Conservation (phyloP, 2,888 invertebrate species). For the Bellardia bayeri region DNA sequence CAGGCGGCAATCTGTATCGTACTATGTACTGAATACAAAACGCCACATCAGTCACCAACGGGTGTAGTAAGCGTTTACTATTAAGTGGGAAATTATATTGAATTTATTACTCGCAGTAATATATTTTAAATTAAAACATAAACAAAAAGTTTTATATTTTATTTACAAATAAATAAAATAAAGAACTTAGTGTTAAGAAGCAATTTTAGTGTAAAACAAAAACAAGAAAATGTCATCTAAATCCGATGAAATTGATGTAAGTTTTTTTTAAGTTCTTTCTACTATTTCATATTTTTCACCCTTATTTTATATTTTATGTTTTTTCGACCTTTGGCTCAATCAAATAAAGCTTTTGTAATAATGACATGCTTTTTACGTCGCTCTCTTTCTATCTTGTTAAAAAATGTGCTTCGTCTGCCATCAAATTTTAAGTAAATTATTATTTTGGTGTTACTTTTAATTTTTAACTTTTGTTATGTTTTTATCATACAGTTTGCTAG, state of each 20-base stretch:
- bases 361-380: not conserved
- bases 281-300: not conserved
- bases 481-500: not conserved
- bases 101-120: not conserved
- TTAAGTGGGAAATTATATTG: not conserved
- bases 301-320: constrained; percentile 15
- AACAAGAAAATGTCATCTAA: constrained; percentile 52
- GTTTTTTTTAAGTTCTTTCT: constrained; percentile 28
- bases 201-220: not conserved
- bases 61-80: constrained; percentile 58
- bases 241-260: constrained; percentile 59
- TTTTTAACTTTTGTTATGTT: constrained; percentile 3
- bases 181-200: constrained; percentile 9
- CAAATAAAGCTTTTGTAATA: not conserved
- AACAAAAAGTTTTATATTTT: constrained; percentile 37
- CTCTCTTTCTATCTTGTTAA: not conserved
- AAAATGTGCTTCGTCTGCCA: not conserved
- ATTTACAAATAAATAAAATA: constrained; percentile 18
- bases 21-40: constrained; percentile 37
- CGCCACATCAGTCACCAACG: constrained; percentile 59
- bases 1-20: constrained; percentile 34
- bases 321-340: not conserved
- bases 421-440: not conserved
- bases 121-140: constrained; percentile 3
- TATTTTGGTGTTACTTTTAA: not conserved